Conservation (phyloP, 2,888 invertebrate species). For the Germaria angustata region DNA sequence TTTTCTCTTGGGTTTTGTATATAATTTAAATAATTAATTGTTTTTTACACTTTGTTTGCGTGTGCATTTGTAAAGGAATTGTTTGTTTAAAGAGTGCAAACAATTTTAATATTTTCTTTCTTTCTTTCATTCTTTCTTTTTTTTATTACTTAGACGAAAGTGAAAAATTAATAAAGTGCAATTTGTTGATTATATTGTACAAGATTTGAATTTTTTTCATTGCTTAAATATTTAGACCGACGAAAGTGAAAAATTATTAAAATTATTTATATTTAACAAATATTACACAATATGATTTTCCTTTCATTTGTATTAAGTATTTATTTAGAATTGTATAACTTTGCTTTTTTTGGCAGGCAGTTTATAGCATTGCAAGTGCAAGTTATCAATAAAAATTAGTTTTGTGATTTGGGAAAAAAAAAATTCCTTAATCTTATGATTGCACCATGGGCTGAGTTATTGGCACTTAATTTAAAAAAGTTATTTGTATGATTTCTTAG, state of each 20-base stretch:
- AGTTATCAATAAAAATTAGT: not conserved
- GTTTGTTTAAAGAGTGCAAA: slow-evolving; percentile 21
- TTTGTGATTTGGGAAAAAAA: not conserved
- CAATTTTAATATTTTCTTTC: no score
- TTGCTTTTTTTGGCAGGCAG: not conserved
- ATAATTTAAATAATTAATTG: slow-evolving; percentile 41
- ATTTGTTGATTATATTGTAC: not conserved
- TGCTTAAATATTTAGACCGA: not conserved
- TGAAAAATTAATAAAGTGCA: not conserved
- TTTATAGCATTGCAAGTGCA: not conserved
- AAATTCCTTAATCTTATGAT: no score
- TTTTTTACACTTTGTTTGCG: slow-evolving; percentile 22
- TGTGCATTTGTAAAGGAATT: slow-evolving; percentile 21
- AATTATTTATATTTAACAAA: not conserved
- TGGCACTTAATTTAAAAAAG: no score
- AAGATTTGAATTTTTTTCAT: not conserved
- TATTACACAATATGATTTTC: not conserved
- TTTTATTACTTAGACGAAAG: slow-evolving; percentile 10
- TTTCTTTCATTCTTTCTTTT: not conserved
- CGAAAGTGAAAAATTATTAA: not conserved
- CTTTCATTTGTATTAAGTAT: not conserved
- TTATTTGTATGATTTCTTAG: no score
- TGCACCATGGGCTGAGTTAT: not conserved
- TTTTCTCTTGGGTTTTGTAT: slow-evolving; percentile 32
- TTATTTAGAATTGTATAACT: not conserved